These are phyloP conservation scores for Brenthis ino DNA, from an alignment of 2,888 invertebrate species.

Conservation along the genomic window DNA sequence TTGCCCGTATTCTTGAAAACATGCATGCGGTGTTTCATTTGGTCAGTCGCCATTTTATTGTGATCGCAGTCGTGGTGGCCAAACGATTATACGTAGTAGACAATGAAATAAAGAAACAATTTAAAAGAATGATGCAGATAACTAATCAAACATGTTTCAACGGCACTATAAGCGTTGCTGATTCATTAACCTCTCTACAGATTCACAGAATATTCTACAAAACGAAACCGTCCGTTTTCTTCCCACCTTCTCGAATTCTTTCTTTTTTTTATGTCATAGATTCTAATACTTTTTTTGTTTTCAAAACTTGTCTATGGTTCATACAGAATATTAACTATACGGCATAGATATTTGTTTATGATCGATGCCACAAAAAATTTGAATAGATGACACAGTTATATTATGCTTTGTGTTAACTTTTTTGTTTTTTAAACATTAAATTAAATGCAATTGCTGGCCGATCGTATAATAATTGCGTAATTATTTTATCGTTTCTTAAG, in stretches of 20 bases:
- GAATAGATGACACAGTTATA: too few species aligned
- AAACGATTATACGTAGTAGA: conserved; percentile 64
- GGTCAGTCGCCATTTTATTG: conserved; percentile 89
- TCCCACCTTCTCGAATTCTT: conserved; percentile 56
- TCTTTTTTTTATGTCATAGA: conserved; percentile 55
- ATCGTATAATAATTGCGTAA: too few species aligned
- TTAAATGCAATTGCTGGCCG: too few species aligned
- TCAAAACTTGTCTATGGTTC: conserved; percentile 31
- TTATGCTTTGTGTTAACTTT: too few species aligned
- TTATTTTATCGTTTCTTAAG: too few species aligned
- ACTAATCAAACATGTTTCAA: conserved; percentile 76
- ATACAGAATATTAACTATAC: not conserved
- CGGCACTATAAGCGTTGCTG: conserved; percentile 65
- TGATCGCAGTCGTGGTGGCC: conserved; percentile 59
- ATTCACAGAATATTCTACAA: conserved; percentile 71
- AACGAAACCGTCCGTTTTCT: conserved; percentile 66
- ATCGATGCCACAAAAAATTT: too few species aligned
- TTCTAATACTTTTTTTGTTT: conserved; percentile 37
- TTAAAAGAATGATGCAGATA: conserved; percentile 62
- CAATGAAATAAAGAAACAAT: conserved; percentile 73
- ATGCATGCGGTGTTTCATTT: conserved; percentile 93
- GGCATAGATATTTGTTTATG: too few species aligned
- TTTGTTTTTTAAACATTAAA: too few species aligned
- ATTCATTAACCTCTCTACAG: conserved; percentile 70
- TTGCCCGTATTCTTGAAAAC: conserved; percentile 99